Conservation (phyloP, 23 tunicate genomes). For the Ascidia mentula region DNA sequence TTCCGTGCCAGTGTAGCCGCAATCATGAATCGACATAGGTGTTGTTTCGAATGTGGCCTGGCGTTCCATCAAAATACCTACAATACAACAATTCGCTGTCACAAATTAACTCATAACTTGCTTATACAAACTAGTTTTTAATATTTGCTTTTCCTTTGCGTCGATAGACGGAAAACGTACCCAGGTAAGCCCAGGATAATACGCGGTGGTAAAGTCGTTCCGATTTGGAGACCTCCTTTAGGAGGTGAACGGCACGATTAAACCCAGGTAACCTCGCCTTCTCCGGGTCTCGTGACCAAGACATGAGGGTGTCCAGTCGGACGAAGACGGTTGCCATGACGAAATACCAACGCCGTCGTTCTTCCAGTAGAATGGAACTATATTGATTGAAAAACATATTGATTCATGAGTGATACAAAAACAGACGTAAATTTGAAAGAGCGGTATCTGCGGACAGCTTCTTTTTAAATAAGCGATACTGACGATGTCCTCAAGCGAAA, state of each 20-base stretch:
- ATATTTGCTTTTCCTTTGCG: not conserved
- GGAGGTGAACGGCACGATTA: constrained; percentile 59
- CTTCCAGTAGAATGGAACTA: constrained; percentile 55
- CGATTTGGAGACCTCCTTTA: constrained; percentile 70
- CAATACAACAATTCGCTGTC: not conserved
- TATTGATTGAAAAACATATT: too few relatives aligned
- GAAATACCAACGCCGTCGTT: constrained; percentile 58
- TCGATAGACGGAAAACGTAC: constrained; percentile 24
- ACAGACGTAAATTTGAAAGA: too few relatives aligned
- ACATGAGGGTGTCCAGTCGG: constrained; percentile 65
- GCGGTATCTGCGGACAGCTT: too few relatives aligned
- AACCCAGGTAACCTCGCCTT: constrained; percentile 65
- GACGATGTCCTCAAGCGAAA: too few relatives aligned
- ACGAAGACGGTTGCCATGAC: constrained; percentile 68
- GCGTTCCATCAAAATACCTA: constrained; percentile 82
- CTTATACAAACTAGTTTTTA: not conserved
- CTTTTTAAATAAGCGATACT: too few relatives aligned
- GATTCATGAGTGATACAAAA: too few relatives aligned
- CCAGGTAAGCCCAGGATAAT: constrained; percentile 62
- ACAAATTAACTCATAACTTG: not conserved
- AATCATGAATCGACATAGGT: constrained; percentile 95
- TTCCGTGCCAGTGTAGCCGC: constrained; percentile 78
- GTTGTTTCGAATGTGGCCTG: constrained; percentile 73
- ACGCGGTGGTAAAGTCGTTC: constrained; percentile 45
- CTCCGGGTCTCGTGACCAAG: constrained; percentile 38